Evolutionary conservation across 2,888 invertebrate genomes (phyloP), one percentile per base, ranked within the genome.

Genomic region (Tanypteryx hageni): DNA sequence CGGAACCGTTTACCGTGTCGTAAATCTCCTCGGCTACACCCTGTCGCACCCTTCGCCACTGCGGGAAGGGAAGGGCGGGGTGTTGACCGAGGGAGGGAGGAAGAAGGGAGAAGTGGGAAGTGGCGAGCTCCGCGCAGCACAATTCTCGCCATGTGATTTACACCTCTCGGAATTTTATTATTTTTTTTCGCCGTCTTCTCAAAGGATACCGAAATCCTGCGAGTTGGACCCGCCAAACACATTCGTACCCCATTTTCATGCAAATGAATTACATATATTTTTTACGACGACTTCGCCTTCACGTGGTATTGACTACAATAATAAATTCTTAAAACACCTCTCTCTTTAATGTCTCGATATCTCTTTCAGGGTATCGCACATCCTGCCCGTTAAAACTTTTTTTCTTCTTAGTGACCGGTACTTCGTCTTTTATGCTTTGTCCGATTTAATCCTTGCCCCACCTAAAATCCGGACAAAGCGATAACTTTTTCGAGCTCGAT

Each of bases 201-300:
- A 76, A 76, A 76, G 76, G 76, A 76, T 76, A 22, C 76, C 76
- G 76, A 76, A 76, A 76, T 76, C 76, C 27, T 22, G 22, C 13
- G 76, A 76, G 76, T 27, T 76, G 76, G 76, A n/a, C 76, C 76
- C 76, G 11, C 76, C 76, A 76, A 76, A 76, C 76, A 76, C 76
- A 27, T 76, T 76, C 76, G 76, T 76, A 76, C 76, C 76, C 27
- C 76, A 76, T 76, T 76, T 76, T 76, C 76, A 76, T 76, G 76
- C 76, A 76, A 76, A 76, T 76, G 76, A 76, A 76, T 76, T 76
- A 76, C 22, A 76, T 76, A 76, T 76, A 76, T 76, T 76, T 76
- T 76, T 76, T 76, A 76, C 76, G 76, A 76, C 76, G 27, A 22
- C 76, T 76, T 10, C 22, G 76, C 76, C 27, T 76, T 76, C 76